Conservation (phyloP, 2,113 vertebrate species). For the Nyctereutes procyonoides region DNA sequence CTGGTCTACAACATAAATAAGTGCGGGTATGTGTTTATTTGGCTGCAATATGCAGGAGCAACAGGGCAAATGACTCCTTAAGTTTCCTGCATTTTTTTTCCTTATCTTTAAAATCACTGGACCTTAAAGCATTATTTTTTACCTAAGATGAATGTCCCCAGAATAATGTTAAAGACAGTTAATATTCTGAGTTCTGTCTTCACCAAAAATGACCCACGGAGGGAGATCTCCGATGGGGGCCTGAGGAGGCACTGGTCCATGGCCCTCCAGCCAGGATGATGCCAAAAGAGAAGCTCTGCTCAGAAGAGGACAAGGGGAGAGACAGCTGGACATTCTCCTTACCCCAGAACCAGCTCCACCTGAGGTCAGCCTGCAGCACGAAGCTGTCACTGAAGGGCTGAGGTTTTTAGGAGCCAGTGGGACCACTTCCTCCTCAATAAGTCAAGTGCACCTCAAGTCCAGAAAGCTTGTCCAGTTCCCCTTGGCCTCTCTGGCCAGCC, state of each 20-base stretch:
- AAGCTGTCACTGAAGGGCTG: not conserved
- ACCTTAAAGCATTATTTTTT: constrained; percentile 8
- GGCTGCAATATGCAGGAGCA: constrained; percentile 1
- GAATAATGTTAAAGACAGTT: constrained; percentile 5
- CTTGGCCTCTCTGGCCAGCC: too few relatives aligned
- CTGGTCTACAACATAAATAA: constrained; percentile 69
- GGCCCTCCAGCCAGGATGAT: not conserved
- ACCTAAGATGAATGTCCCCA: constrained; percentile 5
- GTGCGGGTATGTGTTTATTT: constrained; percentile 47
- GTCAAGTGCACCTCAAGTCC: not conserved
- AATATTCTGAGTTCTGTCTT: not conserved
- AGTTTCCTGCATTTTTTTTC: constrained; percentile 29
- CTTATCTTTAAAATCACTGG: constrained; percentile 24
- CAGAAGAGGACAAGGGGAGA: not conserved
- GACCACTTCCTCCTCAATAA: not conserved
- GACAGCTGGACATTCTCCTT: not conserved
- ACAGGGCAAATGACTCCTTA: not conserved
- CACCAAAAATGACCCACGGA: not conserved
- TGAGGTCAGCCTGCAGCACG: not conserved
- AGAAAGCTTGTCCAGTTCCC: not conserved
- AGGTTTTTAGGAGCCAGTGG: not conserved
- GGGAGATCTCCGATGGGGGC: not conserved
- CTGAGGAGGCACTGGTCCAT: not conserved
- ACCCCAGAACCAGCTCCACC: too few relatives aligned
- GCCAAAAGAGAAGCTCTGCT: not conserved